phyloP scores from a whole-genome alignment of 2,888 invertebrate genomes.

The Nomada lathburiana region DNA sequence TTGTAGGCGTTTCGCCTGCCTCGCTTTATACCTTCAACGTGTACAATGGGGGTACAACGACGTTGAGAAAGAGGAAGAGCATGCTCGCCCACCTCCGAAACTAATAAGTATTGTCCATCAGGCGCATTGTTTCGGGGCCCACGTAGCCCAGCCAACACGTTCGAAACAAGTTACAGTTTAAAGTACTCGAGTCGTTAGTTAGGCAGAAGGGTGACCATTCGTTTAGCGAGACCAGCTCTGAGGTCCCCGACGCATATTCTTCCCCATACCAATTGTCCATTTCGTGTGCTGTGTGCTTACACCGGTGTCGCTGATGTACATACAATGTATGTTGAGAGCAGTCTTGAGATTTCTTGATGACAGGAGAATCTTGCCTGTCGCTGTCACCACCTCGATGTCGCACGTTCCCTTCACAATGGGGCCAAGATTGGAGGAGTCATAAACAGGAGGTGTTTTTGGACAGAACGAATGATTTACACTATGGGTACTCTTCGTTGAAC shows the following conservation, averaged over 20 bases:
- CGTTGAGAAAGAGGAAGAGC: slow-evolving; percentile 65
- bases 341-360: no score
- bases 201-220: slow-evolving; percentile 48
- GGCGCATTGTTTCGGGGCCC: slow-evolving; percentile 78
- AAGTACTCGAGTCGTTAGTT: slow-evolving; percentile 63
- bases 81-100: slow-evolving; percentile 76
- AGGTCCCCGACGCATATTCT: background rate
- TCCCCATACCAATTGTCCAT: background rate
- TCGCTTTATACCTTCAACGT: slow-evolving; percentile 72
- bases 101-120: slow-evolving; percentile 80
- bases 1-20: slow-evolving; percentile 77
- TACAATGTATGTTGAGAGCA: no score
- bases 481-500: no score
- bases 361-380: no score
- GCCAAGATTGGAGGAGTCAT: no score
- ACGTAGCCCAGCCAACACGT: slow-evolving; percentile 72
- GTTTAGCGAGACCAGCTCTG: slow-evolving; percentile 54
- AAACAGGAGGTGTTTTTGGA: no score
- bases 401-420: no score
- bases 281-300: no score
- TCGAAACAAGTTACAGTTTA: slow-evolving; percentile 74
- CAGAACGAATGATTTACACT: no score
- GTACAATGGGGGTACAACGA: slow-evolving; percentile 72
- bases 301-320: no score
- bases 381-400: no score